phyloP scores from a whole-genome alignment of 2,888 invertebrate species.

The Baronia brevicornis region DNA sequence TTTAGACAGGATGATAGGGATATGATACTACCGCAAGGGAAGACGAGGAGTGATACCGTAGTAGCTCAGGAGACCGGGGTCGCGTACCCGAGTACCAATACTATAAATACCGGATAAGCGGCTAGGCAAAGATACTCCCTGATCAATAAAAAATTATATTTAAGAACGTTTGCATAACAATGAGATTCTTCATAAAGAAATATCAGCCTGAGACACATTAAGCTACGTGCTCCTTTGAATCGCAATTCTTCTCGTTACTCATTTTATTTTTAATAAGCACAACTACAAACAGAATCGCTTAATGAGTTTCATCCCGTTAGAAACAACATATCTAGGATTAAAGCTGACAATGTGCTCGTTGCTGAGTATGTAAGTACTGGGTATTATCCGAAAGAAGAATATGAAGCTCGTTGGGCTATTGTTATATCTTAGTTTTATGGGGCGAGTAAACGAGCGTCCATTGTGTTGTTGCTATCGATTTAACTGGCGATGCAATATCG shows the following conservation, averaged over 20 bases:
- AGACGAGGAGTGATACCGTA: too few species aligned
- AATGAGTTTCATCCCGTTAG: slow-evolving; percentile 20
- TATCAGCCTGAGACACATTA: too few species aligned
- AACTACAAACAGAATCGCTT: slow-evolving; percentile 4
- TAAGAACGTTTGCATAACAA: too few species aligned
- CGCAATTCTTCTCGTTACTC: neutral
- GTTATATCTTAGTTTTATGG: slow-evolving; percentile 58
- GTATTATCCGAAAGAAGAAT: slow-evolving; percentile 32
- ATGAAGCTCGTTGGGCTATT: slow-evolving; percentile 37
- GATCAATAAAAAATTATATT: too few species aligned
- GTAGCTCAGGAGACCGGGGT: too few species aligned
- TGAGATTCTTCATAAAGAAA: too few species aligned
- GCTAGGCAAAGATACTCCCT: too few species aligned
- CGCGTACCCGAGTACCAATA: too few species aligned
- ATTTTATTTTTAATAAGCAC: slow-evolving; percentile 5
- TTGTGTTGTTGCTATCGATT: slow-evolving; percentile 53
- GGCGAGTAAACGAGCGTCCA: slow-evolving; percentile 50
- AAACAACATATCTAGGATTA: slow-evolving; percentile 36
- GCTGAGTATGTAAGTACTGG: slow-evolving; percentile 25
- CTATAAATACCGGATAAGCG: too few species aligned
- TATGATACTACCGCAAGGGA: too few species aligned
- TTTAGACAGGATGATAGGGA: too few species aligned
- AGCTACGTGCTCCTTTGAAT: too few species aligned
- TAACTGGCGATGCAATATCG: slow-evolving; percentile 50
- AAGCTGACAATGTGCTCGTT: slow-evolving; percentile 36